Percentiles rank a stretch among this genome's conserved stretches.
phyloP scores from a whole-genome alignment of 2,888 invertebrate genomes.

The Orchesella flavescens region DNA sequence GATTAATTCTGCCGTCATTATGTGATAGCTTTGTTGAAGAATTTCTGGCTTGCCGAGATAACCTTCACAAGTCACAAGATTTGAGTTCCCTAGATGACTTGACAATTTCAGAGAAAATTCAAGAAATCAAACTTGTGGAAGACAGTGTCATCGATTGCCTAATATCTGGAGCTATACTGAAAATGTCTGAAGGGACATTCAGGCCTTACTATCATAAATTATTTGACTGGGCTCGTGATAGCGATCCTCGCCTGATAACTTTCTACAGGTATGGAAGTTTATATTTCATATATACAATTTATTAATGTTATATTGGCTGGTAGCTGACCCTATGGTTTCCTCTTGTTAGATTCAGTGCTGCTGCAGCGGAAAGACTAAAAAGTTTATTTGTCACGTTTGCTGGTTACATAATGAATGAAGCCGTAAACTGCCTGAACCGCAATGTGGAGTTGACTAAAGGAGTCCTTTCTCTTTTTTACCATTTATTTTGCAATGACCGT shows the following conservation, averaged over 20 bases:
- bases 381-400: constrained; percentile 93
- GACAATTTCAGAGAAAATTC: not conserved
- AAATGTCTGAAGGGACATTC: constrained; percentile 91
- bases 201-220: constrained; percentile 90
- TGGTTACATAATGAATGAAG: constrained; percentile 87
- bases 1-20: constrained; percentile 80
- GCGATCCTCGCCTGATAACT: constrained; percentile 82
- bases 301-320: not conserved
- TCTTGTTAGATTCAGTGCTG: constrained; percentile 79
- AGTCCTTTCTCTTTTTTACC: constrained; percentile 83
- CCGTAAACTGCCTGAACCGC: constrained; percentile 81
- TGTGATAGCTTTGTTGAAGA: constrained; percentile 83
- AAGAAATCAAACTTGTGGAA: constrained; percentile 77
- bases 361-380: constrained; percentile 87
- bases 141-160: constrained; percentile 84
- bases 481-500: constrained; percentile 87
- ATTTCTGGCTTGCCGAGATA: constrained; percentile 73
- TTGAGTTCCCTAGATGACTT: not conserved
- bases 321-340: too few species aligned
- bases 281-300: not conserved
- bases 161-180: constrained; percentile 84
- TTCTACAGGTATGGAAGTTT: constrained; percentile 81
- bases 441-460: constrained; percentile 81
- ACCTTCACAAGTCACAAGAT: not conserved
- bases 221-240: constrained; percentile 86